Conservation (phyloP, 23 tunicate genomes). For the Ciona savignyi region DNA sequence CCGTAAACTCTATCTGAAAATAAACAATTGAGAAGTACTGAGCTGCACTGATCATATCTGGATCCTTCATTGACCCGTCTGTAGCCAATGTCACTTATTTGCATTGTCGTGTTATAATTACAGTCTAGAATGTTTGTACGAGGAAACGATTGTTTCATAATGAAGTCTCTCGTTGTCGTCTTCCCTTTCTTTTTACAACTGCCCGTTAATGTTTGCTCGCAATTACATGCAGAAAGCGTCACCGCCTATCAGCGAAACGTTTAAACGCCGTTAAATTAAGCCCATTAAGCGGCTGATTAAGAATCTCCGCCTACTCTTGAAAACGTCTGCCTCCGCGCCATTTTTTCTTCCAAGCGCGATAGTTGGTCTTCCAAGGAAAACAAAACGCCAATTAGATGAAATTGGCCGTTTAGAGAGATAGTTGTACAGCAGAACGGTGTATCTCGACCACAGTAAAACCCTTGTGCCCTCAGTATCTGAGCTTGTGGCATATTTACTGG, state of each 20-base stretch:
- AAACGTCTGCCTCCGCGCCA: neutral
- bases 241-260: neutral
- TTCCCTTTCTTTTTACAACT: neutral
- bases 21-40: too few species aligned
- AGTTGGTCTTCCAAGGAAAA: neutral
- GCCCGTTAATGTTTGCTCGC: neutral
- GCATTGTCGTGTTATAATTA: neutral
- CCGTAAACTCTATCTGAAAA: too few species aligned
- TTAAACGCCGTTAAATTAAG: neutral
- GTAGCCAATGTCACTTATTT: neutral
- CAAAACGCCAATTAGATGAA: too few species aligned
- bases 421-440: too few species aligned
- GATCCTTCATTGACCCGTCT: too few species aligned
- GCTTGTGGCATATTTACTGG: too few species aligned
- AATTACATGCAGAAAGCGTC: neutral
- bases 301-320: neutral
- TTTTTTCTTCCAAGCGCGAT: neutral
- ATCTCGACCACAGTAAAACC: too few species aligned
- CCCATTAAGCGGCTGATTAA: neutral
- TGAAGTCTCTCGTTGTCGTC: neutral
- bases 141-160: neutral
- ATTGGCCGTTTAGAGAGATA: too few species aligned
- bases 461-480: too few species aligned
- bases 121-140: neutral
- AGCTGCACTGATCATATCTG: too few species aligned